A percentile compares a stretch with the other conserved stretches of the same genome.
Conservation (phyloP, 2,113 vertebrate species). For the Baryphthengus martii region DNA sequence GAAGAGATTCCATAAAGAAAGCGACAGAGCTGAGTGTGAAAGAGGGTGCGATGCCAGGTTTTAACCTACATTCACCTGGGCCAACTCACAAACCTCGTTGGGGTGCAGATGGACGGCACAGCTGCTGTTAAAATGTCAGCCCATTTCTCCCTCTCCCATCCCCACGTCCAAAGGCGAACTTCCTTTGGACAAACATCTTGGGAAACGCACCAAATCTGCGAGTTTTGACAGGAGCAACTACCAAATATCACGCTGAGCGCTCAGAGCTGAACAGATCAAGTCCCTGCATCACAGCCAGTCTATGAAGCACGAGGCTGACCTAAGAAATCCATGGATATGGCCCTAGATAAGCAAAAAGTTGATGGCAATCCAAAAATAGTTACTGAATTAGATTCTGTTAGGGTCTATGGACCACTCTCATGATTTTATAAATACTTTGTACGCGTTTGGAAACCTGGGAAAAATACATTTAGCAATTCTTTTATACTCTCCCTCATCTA, state of each 20-base stretch:
- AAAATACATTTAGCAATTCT: neutral
- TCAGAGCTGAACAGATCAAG: neutral
- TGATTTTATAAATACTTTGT: neutral
- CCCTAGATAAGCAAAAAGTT: neutral
- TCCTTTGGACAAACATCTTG: neutral
- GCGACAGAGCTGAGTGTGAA: neutral
- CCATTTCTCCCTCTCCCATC: neutral
- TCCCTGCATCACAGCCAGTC: neutral
- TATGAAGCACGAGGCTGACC: neutral
- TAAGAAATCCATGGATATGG: neutral
- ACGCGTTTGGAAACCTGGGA: neutral
- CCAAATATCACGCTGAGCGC: neutral
- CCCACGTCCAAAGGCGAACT: neutral
- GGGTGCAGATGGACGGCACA: neutral
- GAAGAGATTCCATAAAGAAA: neutral
- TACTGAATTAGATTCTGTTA: neutral
- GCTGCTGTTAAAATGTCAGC: neutral
- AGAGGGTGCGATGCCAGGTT: rapidly evolving
- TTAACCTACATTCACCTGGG: neutral
- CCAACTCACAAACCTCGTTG: neutral
- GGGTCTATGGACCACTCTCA: neutral
- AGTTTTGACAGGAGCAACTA: neutral
- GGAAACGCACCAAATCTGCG: neutral
- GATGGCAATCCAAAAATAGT: neutral
- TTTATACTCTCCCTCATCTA: neutral